These are phyloP conservation scores for Caiman crocodilus DNA, from an alignment of 2,797 vertebrate genomes.

Conservation along the genomic window DNA sequence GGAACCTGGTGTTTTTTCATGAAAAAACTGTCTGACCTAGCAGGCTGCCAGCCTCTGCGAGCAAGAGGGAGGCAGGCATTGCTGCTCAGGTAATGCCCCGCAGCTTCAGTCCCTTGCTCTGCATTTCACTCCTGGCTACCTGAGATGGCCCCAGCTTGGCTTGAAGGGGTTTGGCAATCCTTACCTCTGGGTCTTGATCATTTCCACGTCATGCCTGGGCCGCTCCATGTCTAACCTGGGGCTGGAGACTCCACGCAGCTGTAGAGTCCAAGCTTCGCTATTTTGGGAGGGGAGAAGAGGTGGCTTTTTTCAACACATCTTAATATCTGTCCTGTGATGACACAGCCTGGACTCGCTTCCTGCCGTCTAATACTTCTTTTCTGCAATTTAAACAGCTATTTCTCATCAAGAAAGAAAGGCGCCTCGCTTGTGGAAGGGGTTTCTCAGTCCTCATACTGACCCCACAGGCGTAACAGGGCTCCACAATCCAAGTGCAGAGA, in stretches of 20 bases:
- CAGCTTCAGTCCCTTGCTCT: neutral
- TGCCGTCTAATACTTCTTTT: constrained; percentile 39
- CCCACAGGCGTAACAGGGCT: neutral
- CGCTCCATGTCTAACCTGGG: neutral
- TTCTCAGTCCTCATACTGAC: constrained; percentile 3
- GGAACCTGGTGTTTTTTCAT: too few species aligned
- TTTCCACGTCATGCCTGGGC: accelerated
- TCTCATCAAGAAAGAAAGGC: constrained; percentile 60
- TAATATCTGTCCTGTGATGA: constrained; percentile 65
- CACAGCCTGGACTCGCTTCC: constrained; percentile 49
- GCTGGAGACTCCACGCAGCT: neutral
- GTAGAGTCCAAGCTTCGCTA: neutral
- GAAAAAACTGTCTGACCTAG: too few species aligned
- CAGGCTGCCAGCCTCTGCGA: neutral
- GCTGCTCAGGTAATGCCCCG: neutral
- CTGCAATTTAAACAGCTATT: constrained; percentile 45
- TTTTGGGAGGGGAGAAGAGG: neutral
- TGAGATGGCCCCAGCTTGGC: neutral
- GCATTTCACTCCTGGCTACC: neutral
- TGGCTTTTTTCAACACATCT: constrained; percentile 33
- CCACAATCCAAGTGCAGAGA: neutral
- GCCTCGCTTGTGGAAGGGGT: constrained; percentile 8
- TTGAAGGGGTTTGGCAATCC: accelerated
- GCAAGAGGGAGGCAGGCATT: neutral
- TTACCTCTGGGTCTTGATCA: accelerated